Base-by-base conservation (phyloP, 1,140 invertebrate genomes). In the Meloidogyne chitwoodi region DNA sequence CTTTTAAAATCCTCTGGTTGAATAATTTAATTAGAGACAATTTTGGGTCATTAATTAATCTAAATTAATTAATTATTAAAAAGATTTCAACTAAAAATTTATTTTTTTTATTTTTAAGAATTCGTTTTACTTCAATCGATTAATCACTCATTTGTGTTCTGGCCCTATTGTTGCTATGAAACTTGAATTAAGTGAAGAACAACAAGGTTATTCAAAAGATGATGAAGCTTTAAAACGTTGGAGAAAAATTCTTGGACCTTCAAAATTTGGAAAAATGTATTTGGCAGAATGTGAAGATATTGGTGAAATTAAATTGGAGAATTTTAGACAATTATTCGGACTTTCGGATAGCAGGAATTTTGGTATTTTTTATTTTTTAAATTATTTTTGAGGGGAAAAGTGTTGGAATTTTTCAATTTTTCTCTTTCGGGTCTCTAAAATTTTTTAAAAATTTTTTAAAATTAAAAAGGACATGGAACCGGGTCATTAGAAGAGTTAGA, bases 301-400 rank as follows among this genome's bases (percentile, higher is more conserved):
- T 10, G 66, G 77, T 31, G 29, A 68, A 12, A 74, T 62, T 29
- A 68, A n/a, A n/a, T 11, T 22, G 26, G 34, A 16, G 61, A 73
- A 61, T 48, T 44, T 77, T n/a, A 65, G 76, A 65, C 64, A 75
- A 48, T 68, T 67, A 27, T 77, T 77, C 34, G 70, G 24, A 16
- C 75, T 77, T 29, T 77, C 76, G 5, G 76, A 77, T 29, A 77
- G 75, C 22, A 38, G 76, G 29, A 77, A 77, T 77, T 26, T 77
- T 16, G 68, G 62, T 73, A n/a, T 26, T 24, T 29, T 14, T 61
- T 64, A 26, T 64, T 63, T 62, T 61, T 61, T 11, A 24, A 16
- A 4, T 12, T 19, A 16, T 64, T 62, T 62, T 19, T 6, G 44
- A 48, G 1, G 48, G 4, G 19, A 6, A 6, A 14, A 6, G 0